These are phyloP conservation scores for Corythornis vintsioides DNA, from an alignment of 2,113 vertebrate genomes.

Conservation along the genomic window DNA sequence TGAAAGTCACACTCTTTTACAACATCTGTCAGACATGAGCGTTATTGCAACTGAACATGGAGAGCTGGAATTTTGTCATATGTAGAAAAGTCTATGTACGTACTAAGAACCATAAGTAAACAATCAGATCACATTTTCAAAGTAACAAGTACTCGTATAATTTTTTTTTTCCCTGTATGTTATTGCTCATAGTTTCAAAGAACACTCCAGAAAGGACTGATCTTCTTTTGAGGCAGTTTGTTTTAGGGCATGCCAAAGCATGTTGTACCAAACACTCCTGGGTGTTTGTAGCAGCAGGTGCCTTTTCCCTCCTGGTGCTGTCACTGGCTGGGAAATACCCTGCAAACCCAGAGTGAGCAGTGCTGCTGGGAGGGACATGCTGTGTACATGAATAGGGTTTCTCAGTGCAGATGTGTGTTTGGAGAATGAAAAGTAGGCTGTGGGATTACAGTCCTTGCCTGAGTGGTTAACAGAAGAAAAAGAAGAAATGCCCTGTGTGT, in stretches of 20 bases:
- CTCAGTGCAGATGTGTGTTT: not conserved
- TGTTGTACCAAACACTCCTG: not conserved
- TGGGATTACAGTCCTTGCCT: not conserved
- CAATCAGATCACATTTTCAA: not conserved
- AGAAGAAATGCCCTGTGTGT: not conserved
- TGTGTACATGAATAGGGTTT: not conserved
- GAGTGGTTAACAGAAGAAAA: not conserved
- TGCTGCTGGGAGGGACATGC: not conserved
- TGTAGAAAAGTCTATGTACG: not conserved
- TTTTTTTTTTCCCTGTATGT: not conserved
- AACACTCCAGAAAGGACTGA: not conserved
- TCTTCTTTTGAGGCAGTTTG: not conserved
- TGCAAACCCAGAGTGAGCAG: not conserved
- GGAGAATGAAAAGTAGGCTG: not conserved
- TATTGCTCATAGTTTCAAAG: not conserved
- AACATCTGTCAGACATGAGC: not conserved
- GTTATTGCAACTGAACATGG: not conserved
- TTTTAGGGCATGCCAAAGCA: not conserved
- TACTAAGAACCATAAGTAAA: not conserved
- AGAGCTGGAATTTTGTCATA: not conserved
- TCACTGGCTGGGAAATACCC: not conserved
- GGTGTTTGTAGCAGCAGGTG: not conserved
- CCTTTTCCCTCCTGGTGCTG: no score
- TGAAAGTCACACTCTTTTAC: not conserved
- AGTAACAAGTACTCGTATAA: not conserved